A percentile compares a stretch with the other conserved stretches of the same genome.
These are phyloP conservation scores for Mya arenaria DNA, from an alignment of 1,140 invertebrate genomes.

Conservation along the genomic window DNA sequence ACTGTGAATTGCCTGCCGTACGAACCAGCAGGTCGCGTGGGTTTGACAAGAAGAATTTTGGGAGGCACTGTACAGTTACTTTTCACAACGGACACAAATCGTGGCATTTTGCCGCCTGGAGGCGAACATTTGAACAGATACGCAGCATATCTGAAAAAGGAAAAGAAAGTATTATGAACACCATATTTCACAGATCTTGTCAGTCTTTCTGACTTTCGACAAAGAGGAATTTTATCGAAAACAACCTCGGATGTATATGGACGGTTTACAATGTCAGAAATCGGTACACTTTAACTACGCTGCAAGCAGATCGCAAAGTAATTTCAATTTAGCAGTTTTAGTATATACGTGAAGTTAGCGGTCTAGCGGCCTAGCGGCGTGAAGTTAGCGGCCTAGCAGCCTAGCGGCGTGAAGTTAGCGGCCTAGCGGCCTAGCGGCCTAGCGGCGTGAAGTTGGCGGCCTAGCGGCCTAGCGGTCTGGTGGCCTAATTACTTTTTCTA, in stretches of 20 bases:
- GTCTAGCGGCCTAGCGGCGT: too few relatives aligned
- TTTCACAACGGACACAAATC: slow-evolving; percentile 53
- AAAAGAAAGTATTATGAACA: neutral
- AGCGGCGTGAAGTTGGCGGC: too few relatives aligned
- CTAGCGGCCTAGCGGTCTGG: too few relatives aligned
- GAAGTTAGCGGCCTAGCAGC: too few relatives aligned
- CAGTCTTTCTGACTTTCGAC: neutral
- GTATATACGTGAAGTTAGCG: too few relatives aligned
- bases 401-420: too few relatives aligned
- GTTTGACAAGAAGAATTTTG: neutral
- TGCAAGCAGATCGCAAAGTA: neutral
- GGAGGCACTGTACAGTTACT: slow-evolving; percentile 11
- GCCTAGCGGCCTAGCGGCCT: too few relatives aligned
- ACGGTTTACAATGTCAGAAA: neutral
- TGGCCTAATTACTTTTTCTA: too few relatives aligned
- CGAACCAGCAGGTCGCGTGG: neutral
- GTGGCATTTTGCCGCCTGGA: neutral
- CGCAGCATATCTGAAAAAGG: slow-evolving; percentile 52
- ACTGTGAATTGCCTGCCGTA: slow-evolving; percentile 85
- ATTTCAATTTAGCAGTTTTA: too few relatives aligned
- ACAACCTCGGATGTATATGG: too few relatives aligned
- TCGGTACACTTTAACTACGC: neutral
- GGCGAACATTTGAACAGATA: slow-evolving; percentile 43
- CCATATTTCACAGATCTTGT: neutral
- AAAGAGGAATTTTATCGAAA: neutral